phyloP scores from a whole-genome alignment of 2,888 invertebrate species.

The Chymomyza procnemis region DNA sequence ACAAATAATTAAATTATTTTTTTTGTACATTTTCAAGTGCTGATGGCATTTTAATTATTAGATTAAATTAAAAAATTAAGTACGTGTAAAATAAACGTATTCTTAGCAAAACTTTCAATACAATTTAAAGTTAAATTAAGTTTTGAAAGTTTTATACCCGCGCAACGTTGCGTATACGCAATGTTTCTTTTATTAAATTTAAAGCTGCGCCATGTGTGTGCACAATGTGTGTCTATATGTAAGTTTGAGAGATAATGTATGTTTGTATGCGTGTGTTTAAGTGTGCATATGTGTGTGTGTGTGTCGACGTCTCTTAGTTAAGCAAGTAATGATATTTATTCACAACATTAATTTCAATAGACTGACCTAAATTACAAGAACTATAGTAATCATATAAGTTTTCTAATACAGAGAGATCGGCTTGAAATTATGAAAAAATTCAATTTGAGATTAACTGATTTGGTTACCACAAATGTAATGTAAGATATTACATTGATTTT shows the following conservation, averaged over 20 bases:
- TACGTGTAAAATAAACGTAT: slow-evolving; percentile 16
- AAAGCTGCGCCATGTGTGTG: slow-evolving; percentile 46
- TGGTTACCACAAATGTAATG: too few relatives aligned
- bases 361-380: slow-evolving; percentile 48
- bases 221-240: slow-evolving; percentile 35
- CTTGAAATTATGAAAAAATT: too few relatives aligned
- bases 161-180: slow-evolving; percentile 59
- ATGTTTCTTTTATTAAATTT: slow-evolving; percentile 24
- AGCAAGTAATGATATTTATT: slow-evolving; percentile 63
- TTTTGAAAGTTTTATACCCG: not conserved
- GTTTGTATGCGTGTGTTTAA: slow-evolving; percentile 9
- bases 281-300: slow-evolving; percentile 19
- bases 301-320: slow-evolving; percentile 46
- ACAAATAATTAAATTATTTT: too few relatives aligned
- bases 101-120: slow-evolving; percentile 72
- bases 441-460: too few relatives aligned
- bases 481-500: too few relatives aligned
- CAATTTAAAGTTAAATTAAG: slow-evolving; percentile 24
- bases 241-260: slow-evolving; percentile 19
- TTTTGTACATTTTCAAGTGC: slow-evolving; percentile 71
- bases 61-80: slow-evolving; percentile 10
- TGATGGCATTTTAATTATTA: slow-evolving; percentile 56
- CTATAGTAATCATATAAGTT: slow-evolving; percentile 9
- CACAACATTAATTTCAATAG: slow-evolving; percentile 65
- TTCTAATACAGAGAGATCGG: not conserved